These are phyloP conservation scores for Doryteuthis pealeii DNA, from an alignment of 1,140 invertebrate species.

Conservation along the genomic window DNA sequence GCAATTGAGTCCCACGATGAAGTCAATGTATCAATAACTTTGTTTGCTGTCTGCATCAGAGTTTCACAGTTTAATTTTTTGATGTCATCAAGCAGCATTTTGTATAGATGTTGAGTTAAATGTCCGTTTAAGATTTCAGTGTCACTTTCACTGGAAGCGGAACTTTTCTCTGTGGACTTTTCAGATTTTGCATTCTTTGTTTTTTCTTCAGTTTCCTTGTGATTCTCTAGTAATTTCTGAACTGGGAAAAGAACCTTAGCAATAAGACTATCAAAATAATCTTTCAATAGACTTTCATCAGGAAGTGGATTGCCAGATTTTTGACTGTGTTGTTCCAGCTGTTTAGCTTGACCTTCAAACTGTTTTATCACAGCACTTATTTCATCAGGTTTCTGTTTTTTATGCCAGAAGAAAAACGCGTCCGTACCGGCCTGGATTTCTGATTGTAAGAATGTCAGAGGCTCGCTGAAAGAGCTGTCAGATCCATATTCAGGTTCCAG, in stretches of 20 bases:
- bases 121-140: not conserved
- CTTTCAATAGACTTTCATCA: not conserved
- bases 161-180: not conserved
- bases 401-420: not conserved
- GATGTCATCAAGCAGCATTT: not conserved
- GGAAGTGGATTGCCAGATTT: not conserved
- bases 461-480: slow-evolving; percentile 17
- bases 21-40: not conserved
- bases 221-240: not conserved
- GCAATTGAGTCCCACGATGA: not conserved
- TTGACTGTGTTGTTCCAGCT: not conserved
- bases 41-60: not conserved
- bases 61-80: not conserved
- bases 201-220: not conserved
- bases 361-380: not conserved
- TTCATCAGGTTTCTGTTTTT: not conserved
- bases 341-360: not conserved
- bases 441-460: not conserved
- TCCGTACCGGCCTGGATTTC: not conserved
- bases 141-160: not conserved
- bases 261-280: not conserved
- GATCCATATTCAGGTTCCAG: slow-evolving; percentile 3
- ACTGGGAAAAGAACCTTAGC: not conserved
- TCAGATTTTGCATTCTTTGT: not conserved
- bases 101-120: not conserved